Base-by-base conservation (phyloP, 2,888 invertebrate species). In the Dinocampus coccinellae region DNA sequence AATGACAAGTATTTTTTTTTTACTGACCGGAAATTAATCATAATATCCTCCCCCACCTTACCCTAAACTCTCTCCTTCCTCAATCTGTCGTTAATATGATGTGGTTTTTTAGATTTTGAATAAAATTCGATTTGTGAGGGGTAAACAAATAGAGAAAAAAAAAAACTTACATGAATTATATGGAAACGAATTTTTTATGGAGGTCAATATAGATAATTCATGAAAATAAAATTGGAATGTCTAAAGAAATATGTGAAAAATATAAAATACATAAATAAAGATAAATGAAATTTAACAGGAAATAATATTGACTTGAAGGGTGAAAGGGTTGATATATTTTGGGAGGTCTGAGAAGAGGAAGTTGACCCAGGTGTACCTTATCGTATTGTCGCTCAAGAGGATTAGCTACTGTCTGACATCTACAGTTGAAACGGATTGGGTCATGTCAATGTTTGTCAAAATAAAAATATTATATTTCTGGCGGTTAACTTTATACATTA, bases 21-120 rank as follows among this genome's bases (percentile, higher is more conserved):
- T 80, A 83, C 81, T 79, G 82, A 79, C 84, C 82, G 85, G 83
- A 85, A 85, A 86, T 86, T 86, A 86, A 87, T 87, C 86, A 86
- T 85, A 83, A 84, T 83, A 69, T 69, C 71, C 73, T 69, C 72
- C 75, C 72, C 26, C 47, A 16, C 69, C 53, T n/a, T 61, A 3
- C 33, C 53, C 20, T n/a, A n/a, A n/a, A n/a, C n/a, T n/a, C n/a
- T n/a, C n/a, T n/a, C n/a, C n/a, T n/a, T n/a, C n/a, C n/a, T n/a
- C n/a, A n/a, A n/a, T n/a, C n/a, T n/a, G n/a, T n/a, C n/a, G 53
- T 53, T 11, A 20, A 36, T 24, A n/a, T 65, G 58, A 60, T 58
- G 67, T 63, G 39, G 63, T 64, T 62, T 57, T 53, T 53, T 47
- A 47, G 24, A 55, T 68, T 36, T 55, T 36, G 33, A 57, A 66